Evolutionary conservation across 2,797 vertebrate genomes (phyloP), one percentile per base, ranked within the genome.

Genomic region (Acestrorhynchus altus): DNA sequence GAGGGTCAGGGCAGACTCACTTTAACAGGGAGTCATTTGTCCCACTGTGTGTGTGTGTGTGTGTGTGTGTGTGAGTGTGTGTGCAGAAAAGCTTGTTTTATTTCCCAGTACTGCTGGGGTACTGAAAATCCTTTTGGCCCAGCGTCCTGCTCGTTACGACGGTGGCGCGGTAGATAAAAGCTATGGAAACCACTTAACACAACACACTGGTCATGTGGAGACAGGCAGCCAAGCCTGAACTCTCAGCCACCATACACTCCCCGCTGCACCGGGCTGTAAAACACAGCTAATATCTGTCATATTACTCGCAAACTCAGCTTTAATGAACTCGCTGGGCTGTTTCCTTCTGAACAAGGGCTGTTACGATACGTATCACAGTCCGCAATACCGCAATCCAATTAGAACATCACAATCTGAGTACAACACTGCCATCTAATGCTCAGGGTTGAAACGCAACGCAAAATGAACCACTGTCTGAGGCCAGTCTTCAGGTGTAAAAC

Each of bases 161-260:
- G 86, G 81, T 71, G 47, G 15, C 82, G 86, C 81, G 71, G 90
- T 89, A 85, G 87, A 87, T 85, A 89, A 90, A 85, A 83, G 68
- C 85, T 78, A 86, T 87, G 84, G 87, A 89, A 92, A 91, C 86
- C 86, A 81, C 86, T 90, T 89, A 86, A 87, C 89, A 90, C 88
- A 90, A 88, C 86, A 90, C 39, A 76, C 81, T 81, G 80, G 84
- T 76, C 79, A 89, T 74, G 73, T 74, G 74, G 85, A 83, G 80
- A 72, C 78, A 85, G 84, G 80, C 86, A 89, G 85, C 77, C 83
- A 84, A 76, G 68, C 61, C 86, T 75, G 76, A 77, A 16, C 24
- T 39, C 22, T 46, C 74, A 79, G 74, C 54, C 56, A 42, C 35
- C 65, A 61, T 59, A 77, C 42, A 61, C 39, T 72, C 49, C 59